phyloP scores from a whole-genome alignment of 2,113 vertebrate species.

The Pituophis catenifer region DNA sequence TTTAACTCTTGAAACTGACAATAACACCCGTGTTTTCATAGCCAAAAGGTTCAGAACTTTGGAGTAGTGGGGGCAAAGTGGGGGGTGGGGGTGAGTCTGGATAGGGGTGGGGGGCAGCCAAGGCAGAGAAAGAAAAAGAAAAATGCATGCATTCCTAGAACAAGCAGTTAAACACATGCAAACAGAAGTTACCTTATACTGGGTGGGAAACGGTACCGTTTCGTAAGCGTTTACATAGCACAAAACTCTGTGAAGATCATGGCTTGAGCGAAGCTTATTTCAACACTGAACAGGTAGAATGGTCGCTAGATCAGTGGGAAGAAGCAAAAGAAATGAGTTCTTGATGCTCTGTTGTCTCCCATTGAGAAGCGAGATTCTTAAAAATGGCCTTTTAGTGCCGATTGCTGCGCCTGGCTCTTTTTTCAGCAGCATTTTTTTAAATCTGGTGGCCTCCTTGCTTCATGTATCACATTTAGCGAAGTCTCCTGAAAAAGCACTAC shows the following conservation, averaged over 20 bases:
- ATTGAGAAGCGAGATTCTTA: conserved; percentile 37
- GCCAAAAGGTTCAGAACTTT: conserved; percentile 75
- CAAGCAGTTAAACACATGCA: background rate
- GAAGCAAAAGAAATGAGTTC: conserved; percentile 36
- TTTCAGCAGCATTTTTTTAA: conserved; percentile 36
- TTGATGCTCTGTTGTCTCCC: conserved; percentile 18
- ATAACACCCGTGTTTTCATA: conserved; percentile 71
- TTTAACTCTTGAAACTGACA: conserved; percentile 93
- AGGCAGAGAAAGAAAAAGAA: background rate
- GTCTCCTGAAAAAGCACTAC: conserved; percentile 55
- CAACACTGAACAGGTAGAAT: conserved; percentile 42
- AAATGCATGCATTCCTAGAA: background rate
- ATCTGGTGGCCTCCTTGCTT: conserved; percentile 28
- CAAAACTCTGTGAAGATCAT: background rate
- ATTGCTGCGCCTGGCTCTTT: background rate
- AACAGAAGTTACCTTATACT: conserved; percentile 34
- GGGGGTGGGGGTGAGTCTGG: background rate
- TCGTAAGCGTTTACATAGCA: background rate
- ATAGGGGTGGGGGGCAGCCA: no score
- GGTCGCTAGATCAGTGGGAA: background rate
- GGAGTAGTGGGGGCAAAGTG: background rate
- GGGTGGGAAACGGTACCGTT: conserved; percentile 41
- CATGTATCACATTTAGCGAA: conserved; percentile 41
- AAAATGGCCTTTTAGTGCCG: conserved; percentile 28
- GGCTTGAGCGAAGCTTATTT: background rate